Evolutionary conservation across 2,888 invertebrate genomes (phyloP).

Genomic region (Bursaphelenchus okinawaensis): DNA sequence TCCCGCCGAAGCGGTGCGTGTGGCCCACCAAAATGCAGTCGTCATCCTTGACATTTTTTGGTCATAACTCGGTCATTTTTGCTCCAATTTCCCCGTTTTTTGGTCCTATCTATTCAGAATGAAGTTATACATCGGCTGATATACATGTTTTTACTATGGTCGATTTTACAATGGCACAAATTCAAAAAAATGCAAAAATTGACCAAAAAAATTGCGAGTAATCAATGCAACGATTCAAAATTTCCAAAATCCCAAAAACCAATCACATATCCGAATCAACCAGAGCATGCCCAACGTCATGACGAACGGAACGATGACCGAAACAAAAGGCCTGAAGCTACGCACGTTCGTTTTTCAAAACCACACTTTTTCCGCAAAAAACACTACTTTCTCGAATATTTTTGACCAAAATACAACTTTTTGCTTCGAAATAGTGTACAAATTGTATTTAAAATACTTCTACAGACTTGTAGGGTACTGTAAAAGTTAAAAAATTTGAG

Average conservation of each 20-base stretch:
- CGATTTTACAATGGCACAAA: not conserved
- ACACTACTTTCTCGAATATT: not conserved
- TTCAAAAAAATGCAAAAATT: not conserved
- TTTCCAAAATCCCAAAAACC: not conserved
- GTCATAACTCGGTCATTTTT: no score
- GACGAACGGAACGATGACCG: not conserved
- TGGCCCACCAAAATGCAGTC: not conserved
- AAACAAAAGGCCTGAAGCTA: not conserved
- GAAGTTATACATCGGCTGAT: not conserved
- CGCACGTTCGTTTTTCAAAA: not conserved
- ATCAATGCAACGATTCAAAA: not conserved
- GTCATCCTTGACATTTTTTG: not conserved
- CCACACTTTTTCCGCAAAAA: not conserved
- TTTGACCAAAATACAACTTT: not conserved
- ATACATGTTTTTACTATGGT: not conserved
- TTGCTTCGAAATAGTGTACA: no score
- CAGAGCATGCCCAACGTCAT: no score
- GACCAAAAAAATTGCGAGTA: not conserved
- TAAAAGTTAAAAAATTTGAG: not conserved
- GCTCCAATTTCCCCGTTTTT: no score
- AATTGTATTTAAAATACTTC: no score
- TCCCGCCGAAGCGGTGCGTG: not conserved
- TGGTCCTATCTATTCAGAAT: no score
- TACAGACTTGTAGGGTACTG: no score
- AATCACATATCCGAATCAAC: no score